Percentiles rank a stretch among this genome's conserved stretches.
Evolutionary conservation across 2,888 invertebrate genomes (phyloP).

Genomic region (Patella caerulea): DNA sequence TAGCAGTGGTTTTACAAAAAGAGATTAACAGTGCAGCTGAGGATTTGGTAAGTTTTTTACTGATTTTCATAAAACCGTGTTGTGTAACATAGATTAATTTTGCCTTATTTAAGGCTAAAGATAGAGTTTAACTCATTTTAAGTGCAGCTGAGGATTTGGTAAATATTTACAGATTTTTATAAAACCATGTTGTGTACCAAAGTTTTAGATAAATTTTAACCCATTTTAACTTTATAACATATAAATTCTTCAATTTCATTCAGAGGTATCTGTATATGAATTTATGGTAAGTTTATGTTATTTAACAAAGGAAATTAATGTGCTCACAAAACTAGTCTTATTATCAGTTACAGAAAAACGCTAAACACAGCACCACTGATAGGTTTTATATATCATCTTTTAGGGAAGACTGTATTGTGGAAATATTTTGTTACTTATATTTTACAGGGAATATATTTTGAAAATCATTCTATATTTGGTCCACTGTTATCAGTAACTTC

Average conservation of each 20-base stretch:
- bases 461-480: conserved; percentile 31
- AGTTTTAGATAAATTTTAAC: background rate
- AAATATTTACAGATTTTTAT: background rate
- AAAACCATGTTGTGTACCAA: too few relatives aligned
- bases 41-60: background rate
- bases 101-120: background rate
- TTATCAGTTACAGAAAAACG: too few relatives aligned
- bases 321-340: too few relatives aligned
- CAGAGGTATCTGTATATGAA: background rate
- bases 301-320: too few relatives aligned
- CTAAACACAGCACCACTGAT: too few relatives aligned
- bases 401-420: background rate
- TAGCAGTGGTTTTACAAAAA: background rate
- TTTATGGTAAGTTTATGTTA: too few relatives aligned
- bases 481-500: conserved; percentile 31
- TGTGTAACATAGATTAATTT: too few relatives aligned
- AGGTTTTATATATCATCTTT: too few relatives aligned
- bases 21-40: background rate
- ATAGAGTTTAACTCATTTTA: background rate
- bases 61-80: too few relatives aligned
- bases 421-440: background rate
- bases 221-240: background rate
- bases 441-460: conserved; percentile 37
- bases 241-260: background rate
- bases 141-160: conserved; percentile 23